phyloP scores from a whole-genome alignment of 1,140 invertebrate genomes.

The Sycobia sp. region DNA sequence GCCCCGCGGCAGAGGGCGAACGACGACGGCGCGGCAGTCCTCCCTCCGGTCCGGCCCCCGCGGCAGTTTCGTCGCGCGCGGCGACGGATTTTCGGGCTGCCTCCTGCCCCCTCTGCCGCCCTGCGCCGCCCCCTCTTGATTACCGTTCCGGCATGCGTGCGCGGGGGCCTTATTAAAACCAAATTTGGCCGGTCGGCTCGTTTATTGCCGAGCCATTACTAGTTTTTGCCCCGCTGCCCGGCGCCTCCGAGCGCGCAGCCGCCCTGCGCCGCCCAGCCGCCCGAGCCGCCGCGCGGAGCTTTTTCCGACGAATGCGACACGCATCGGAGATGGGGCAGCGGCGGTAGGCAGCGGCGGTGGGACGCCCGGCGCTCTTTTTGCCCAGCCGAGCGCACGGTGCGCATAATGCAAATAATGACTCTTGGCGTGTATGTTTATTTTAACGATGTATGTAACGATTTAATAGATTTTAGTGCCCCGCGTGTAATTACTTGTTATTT shows the following conservation, averaged over 20 bases:
- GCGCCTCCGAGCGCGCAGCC: slow-evolving; percentile 29
- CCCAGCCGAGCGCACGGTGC: background rate
- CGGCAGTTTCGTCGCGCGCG: no score
- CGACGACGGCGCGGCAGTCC: background rate
- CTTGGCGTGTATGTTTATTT: background rate
- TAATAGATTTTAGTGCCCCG: slow-evolving; percentile 4
- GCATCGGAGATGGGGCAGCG: no score
- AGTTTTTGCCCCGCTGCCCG: slow-evolving; percentile 3
- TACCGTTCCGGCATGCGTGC: no score
- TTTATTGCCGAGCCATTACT: slow-evolving; percentile 13
- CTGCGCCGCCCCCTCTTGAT: no score
- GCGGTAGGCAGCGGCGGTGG: no score
- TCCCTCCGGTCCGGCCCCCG: no score
- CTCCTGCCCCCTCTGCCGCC: no score
- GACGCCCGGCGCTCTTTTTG: no score
- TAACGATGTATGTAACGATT: slow-evolving; percentile 13
- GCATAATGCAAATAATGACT: slow-evolving; percentile 8
- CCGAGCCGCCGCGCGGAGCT: slow-evolving; percentile 48
- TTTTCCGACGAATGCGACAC: background rate
- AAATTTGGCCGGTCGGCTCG: slow-evolving; percentile 6
- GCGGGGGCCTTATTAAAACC: slow-evolving; percentile 25
- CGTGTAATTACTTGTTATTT: no score
- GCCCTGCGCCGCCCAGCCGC: slow-evolving; percentile 49
- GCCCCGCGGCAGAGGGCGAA: background rate
- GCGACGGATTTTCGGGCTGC: no score